Evolutionary conservation across 2,113 vertebrate genomes (phyloP), one percentile per base, ranked within the genome.

Genomic region (Coturnix japonica): DNA sequence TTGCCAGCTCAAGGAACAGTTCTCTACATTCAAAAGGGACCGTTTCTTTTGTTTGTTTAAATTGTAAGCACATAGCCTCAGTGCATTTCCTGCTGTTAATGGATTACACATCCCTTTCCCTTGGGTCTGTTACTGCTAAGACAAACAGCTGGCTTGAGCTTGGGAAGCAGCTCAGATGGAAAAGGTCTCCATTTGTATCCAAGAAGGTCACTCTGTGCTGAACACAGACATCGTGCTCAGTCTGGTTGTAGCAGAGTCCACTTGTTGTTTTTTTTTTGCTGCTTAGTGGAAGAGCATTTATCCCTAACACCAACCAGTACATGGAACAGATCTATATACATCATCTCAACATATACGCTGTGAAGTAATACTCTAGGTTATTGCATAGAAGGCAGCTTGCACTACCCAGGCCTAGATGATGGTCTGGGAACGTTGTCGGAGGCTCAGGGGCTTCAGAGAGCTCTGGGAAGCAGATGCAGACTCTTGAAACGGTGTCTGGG

Each of bases 391-490:
- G 94, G 87, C 2, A n/a, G 95, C 90, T 95, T 6, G 30, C 1
- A 0, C 13, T 47, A 43, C 87, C 88, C 21, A 54, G 49, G 46
- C 65, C 91, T 97, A 98, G 94, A 96, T 98, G 94, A 98, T 81
- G 13, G 98, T 98, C 92, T 97, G 98, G 41, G 98, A 97, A 79
- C 98, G 98, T 17, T 97, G 98, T 23, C 98, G 98, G 89, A 97
- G 95, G 89, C 97, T 97, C 53, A 89, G n/a, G 35, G 95, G 60
- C 11, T 96, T 90, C 85, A 57, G 74, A 9, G 65, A 74, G 60
- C 90, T 83, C 17, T 72, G 59, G 84, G 90, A 37, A 35, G 88
- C 28, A 80, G 94, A 89, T 57, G 97, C 95, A 76, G 98, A 97
- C 21, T 97, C 83, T 78, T 97, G 91, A 78, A 74, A 23, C 1